These are phyloP conservation scores for Halisarca cf. caerulea DNA, from an alignment of 37 sponge, comb jelly and placozoan genomes.

Conservation along the genomic window DNA sequence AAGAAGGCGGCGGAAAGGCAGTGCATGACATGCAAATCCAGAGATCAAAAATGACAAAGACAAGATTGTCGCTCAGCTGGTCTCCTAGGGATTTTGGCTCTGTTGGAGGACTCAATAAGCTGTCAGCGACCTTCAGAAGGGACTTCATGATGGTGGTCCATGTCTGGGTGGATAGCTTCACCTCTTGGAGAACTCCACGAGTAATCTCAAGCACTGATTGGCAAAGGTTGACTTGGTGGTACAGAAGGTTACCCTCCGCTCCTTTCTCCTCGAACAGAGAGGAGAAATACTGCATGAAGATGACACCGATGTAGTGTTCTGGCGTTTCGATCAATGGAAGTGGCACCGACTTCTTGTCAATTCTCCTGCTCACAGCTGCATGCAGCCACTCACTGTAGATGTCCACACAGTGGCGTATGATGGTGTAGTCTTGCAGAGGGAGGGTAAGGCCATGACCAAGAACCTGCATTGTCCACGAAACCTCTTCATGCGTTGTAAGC, in stretches of 20 bases:
- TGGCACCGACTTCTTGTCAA: constrained; percentile 47
- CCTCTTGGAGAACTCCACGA: constrained; percentile 3
- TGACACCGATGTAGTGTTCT: constrained; percentile 47
- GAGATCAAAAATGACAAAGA: constrained; percentile 65
- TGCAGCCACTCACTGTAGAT: constrained; percentile 76
- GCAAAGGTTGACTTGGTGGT: constrained; percentile 61
- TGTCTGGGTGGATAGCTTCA: constrained; percentile 24
- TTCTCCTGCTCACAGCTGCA: constrained; percentile 8
- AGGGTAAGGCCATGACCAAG: constrained; percentile 75
- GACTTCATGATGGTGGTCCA: constrained; percentile 51
- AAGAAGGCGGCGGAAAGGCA: constrained; percentile 73
- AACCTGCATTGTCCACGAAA: constrained; percentile 84
- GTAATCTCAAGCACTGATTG: constrained; percentile 48
- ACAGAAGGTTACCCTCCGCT: neutral
- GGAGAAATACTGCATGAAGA: constrained; percentile 59
- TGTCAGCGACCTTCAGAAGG: constrained; percentile 55
- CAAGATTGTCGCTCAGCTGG: constrained; percentile 40
- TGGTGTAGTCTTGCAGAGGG: constrained; percentile 57
- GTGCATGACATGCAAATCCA: constrained; percentile 67
- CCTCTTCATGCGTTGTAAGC: constrained; percentile 48
- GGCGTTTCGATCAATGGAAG: constrained; percentile 52
- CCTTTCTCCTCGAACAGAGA: constrained; percentile 32
- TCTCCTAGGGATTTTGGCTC: constrained; percentile 49
- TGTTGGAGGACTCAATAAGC: constrained; percentile 64
- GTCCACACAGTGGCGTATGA: constrained; percentile 52